Evolutionary conservation across 1,140 invertebrate species (phyloP).

Genomic region (Drosophila varians): DNA sequence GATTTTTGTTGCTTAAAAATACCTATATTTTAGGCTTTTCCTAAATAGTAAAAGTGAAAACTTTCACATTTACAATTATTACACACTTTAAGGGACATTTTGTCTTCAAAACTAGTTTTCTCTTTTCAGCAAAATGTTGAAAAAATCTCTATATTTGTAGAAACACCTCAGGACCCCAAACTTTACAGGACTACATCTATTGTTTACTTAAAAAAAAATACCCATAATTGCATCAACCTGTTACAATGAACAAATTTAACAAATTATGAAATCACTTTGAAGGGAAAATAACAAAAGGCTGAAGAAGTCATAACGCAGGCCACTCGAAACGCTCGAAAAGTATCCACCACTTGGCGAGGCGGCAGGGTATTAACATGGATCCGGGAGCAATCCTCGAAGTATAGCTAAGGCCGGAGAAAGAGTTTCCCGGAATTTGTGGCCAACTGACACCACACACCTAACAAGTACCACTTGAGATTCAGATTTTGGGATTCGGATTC

Average conservation of each 20-base stretch:
- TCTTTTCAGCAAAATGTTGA: too few species aligned
- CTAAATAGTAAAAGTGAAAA: background rate
- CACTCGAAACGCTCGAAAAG: constrained; percentile 1
- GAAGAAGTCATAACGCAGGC: constrained; percentile 4
- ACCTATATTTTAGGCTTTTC: background rate
- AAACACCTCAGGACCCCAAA: too few species aligned
- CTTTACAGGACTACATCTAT: too few species aligned
- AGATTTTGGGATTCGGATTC: background rate
- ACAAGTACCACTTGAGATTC: background rate
- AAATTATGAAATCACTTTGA: constrained; percentile 33
- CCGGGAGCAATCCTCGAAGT: background rate
- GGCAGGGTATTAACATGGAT: constrained; percentile 18
- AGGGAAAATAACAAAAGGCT: background rate
- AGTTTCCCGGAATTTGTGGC: constrained; percentile 54
- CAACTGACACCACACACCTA: constrained; percentile 55
- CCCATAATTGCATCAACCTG: constrained; percentile 4
- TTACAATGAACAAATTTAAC: constrained; percentile 37
- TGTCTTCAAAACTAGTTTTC: too few species aligned
- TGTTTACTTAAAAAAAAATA: too few species aligned
- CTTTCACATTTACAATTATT: too few species aligned
- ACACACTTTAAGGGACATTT: background rate
- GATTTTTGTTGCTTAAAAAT: constrained; percentile 15
- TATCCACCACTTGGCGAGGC: constrained; percentile 24
- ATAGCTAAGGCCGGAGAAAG: too few species aligned
- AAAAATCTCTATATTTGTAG: too few species aligned